Percentiles rank a stretch among this genome's conserved stretches.
Conservation (phyloP, 2,888 invertebrate species). For the Stenoptilia bipunctidactyla region DNA sequence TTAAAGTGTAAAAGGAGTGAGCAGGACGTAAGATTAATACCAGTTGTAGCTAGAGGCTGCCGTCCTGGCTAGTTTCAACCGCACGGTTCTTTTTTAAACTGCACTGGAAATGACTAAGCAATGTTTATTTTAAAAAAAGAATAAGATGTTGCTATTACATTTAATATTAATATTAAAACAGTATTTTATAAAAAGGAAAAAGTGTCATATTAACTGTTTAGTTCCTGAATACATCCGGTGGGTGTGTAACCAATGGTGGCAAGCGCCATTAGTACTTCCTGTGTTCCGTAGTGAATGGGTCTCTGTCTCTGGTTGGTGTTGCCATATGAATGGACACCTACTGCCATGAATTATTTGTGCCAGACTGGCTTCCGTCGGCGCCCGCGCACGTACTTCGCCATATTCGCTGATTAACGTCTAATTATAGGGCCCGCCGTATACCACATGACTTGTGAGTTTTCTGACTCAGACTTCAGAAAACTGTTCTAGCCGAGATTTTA, state of each 20-base stretch:
- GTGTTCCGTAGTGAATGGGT: slow-evolving; percentile 40
- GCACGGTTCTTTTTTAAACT: slow-evolving; percentile 10
- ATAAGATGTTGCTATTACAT: not conserved
- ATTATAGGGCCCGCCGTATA: slow-evolving; percentile 59
- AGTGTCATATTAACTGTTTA: slow-evolving; percentile 41
- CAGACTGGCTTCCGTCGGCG: slow-evolving; percentile 58
- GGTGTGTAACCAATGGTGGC: slow-evolving; percentile 30
- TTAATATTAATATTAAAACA: not conserved
- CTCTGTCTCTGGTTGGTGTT: slow-evolving; percentile 35
- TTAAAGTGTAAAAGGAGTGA: slow-evolving; percentile 2
- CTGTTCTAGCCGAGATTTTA: not conserved
- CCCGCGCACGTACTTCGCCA: slow-evolving; percentile 51
- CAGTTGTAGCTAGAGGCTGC: slow-evolving; percentile 5
- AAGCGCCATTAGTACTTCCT: slow-evolving; percentile 56
- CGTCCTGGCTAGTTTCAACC: slow-evolving; percentile 5
- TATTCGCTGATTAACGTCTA: slow-evolving; percentile 65
- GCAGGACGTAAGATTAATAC: slow-evolving; percentile 4
- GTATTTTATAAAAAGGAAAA: too few species aligned
- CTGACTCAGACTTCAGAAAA: slow-evolving; percentile 40
- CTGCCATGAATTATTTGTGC: slow-evolving; percentile 55
- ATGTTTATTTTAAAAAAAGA: not conserved
- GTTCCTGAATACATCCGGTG: slow-evolving; percentile 52
- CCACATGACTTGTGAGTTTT: slow-evolving; percentile 50
- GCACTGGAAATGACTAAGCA: slow-evolving; percentile 4
- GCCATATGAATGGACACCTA: slow-evolving; percentile 47